Percentiles rank a stretch among this genome's conserved stretches.
These are phyloP conservation scores for Dicycla oo DNA, from an alignment of 2,888 invertebrate genomes.

Conservation along the genomic window DNA sequence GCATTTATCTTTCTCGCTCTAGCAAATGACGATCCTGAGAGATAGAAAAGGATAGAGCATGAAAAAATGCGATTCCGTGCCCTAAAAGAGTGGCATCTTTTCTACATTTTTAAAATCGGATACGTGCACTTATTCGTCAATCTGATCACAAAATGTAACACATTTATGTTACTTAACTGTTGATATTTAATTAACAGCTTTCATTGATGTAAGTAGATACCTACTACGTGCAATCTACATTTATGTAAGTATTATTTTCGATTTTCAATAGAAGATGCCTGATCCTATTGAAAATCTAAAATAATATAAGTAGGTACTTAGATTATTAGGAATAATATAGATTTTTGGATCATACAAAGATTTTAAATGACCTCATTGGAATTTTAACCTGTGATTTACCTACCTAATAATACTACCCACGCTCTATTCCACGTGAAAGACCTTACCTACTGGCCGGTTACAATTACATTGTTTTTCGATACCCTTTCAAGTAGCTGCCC, in stretches of 20 bases:
- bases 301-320: not conserved
- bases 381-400: not conserved
- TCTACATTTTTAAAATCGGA: not conserved
- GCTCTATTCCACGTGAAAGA: not conserved
- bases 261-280: no score
- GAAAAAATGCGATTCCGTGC: no score
- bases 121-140: not conserved
- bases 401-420: conserved; percentile 2
- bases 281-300: not conserved
- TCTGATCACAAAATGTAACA: not conserved
- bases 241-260: no score
- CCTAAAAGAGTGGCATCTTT: not conserved
- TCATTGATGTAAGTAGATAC: no score
- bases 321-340: not conserved
- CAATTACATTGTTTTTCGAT: conserved; percentile 37
- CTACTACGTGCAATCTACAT: no score
- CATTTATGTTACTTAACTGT: no score
- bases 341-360: no score
- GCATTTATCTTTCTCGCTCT: no score
- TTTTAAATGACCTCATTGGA: not conserved
- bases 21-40: no score
- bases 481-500: conserved; percentile 42
- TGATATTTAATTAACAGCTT: no score
- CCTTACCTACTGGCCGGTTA: not conserved
- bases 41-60: no score